Conservation (phyloP, 2,888 invertebrate genomes). For the Ophonus ardosiacus region DNA sequence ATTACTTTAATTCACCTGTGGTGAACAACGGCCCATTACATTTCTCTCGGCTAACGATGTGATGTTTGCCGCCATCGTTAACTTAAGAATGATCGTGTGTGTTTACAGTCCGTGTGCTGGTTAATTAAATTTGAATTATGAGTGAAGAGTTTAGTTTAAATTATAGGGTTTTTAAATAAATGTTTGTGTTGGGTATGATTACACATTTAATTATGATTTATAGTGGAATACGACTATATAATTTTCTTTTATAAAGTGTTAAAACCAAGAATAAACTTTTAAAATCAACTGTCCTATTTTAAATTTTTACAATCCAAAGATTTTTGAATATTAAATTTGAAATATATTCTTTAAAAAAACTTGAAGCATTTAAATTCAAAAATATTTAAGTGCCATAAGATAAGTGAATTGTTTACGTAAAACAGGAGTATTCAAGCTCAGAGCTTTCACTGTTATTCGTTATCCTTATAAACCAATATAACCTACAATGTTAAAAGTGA, state of each 20-base stretch:
- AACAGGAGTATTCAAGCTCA: no score
- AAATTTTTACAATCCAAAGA: no score
- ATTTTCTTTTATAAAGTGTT: neutral
- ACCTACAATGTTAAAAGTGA: no score
- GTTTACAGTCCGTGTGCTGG: slow-evolving; percentile 15
- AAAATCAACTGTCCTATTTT: no score
- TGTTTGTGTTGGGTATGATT: neutral
- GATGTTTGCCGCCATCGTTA: slow-evolving; percentile 19
- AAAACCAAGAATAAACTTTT: neutral
- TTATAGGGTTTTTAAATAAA: slow-evolving; percentile 7
- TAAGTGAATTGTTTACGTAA: no score
- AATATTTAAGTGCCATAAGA: no score
- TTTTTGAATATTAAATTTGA: no score
- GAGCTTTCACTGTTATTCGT: no score
- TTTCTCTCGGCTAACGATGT: neutral
- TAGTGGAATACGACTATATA: neutral
- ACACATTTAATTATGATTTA: neutral
- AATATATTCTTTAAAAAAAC: no score
- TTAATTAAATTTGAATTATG: slow-evolving; percentile 25
- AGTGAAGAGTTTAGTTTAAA: neutral
- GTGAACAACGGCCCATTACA: slow-evolving; percentile 25
- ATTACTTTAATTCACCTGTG: slow-evolving; percentile 54
- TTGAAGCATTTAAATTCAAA: no score
- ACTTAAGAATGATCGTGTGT: slow-evolving; percentile 21
- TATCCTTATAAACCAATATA: no score